Conservation (phyloP, 2,113 vertebrate species). For the Phalacrocorax pelagicus region DNA sequence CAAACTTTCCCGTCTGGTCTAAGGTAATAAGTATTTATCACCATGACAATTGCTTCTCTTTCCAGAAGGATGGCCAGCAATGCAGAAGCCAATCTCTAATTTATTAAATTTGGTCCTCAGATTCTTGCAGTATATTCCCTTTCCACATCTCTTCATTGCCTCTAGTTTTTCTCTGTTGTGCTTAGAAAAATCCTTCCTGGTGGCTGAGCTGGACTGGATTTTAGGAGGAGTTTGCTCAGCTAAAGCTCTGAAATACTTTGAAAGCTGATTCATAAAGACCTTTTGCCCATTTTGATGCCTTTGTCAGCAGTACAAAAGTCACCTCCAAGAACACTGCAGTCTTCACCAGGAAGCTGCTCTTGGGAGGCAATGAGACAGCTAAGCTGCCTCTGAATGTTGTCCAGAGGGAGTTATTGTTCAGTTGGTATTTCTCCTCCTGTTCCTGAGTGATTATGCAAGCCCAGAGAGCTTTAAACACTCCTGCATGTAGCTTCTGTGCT, state of each 20-base stretch:
- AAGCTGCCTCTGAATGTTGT: not conserved
- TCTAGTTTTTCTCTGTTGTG: not conserved
- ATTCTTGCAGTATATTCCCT: not conserved
- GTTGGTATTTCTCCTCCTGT: not conserved
- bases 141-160: constrained; percentile 12
- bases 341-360: not conserved
- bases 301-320: not conserved
- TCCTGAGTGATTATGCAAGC: not conserved
- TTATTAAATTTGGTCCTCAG: not conserved
- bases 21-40: constrained; percentile 6
- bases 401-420: not conserved
- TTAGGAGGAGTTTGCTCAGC: not conserved
- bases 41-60: not conserved
- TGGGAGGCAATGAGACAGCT: not conserved
- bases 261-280: not conserved
- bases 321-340: not conserved
- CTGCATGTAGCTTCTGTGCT: not conserved
- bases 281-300: not conserved
- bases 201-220: not conserved
- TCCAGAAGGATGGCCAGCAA: constrained; percentile 22
- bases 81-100: not conserved
- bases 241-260: not conserved
- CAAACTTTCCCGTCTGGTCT: not conserved
- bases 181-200: constrained; percentile 9
- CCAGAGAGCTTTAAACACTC: not conserved